A percentile compares a stretch with the other conserved stretches of the same genome.
Evolutionary conservation across 2,113 vertebrate genomes (phyloP).

Genomic region (Poicephalus gulielmi): DNA sequence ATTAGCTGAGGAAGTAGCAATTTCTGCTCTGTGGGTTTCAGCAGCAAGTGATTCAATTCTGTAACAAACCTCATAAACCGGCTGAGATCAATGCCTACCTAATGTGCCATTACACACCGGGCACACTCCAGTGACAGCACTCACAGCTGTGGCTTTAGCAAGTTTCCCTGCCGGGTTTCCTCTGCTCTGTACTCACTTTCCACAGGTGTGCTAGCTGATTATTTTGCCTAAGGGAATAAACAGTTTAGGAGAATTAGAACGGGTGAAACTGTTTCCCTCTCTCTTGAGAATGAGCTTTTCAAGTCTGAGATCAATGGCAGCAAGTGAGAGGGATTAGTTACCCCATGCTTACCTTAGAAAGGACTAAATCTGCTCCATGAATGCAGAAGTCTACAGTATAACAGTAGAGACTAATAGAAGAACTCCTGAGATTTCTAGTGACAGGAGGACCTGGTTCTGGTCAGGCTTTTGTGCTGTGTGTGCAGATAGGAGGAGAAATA

Average conservation of each 20-base stretch:
- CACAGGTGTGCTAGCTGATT: constrained; percentile 57
- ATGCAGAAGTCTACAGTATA: neutral
- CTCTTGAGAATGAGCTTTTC: constrained; percentile 6
- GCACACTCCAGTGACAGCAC: constrained; percentile 61
- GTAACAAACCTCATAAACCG: constrained; percentile 70
- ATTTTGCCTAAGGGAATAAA: constrained; percentile 59
- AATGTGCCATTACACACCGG: constrained; percentile 76
- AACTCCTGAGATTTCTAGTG: neutral
- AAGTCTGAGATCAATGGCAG: neutral
- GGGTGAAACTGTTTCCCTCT: neutral
- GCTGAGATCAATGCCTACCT: constrained; percentile 77
- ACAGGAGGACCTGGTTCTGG: neutral
- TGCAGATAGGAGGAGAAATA: neutral
- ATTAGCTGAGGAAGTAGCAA: constrained; percentile 73
- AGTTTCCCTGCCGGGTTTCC: constrained; percentile 31
- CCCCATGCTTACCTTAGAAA: neutral
- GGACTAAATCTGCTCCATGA: neutral
- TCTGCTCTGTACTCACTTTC: neutral
- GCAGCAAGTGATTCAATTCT: constrained; percentile 63
- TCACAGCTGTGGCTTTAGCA: constrained; percentile 63
- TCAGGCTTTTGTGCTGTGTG: neutral
- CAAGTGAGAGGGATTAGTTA: neutral
- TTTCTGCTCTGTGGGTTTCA: constrained; percentile 71
- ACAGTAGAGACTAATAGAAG: neutral
- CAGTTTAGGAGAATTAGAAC: constrained; percentile 43